Base-by-base conservation (phyloP, 2,113 vertebrate genomes). In the Daubentonia madagascariensis region DNA sequence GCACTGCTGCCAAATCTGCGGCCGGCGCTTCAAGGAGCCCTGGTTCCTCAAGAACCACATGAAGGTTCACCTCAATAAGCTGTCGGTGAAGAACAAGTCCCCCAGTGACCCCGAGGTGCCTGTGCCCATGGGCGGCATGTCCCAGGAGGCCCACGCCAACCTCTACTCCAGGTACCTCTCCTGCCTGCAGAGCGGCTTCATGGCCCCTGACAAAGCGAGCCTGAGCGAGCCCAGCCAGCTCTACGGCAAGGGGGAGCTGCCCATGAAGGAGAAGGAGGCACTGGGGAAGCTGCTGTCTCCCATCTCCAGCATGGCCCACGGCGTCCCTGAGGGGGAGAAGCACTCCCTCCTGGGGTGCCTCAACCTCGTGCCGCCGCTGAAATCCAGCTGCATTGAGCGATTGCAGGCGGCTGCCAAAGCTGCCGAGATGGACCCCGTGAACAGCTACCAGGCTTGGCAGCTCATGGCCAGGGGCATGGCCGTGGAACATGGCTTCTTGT, bases 41-140 rank as follows among this genome's bases (percentile, higher is more conserved):
- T 99, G 99, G 99, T 99, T 99, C 98, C 99, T 99, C 68, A 99
- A 99, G 98, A 99, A 99, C 96, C 99, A 99, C 98, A 99, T 99
- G 99, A 99, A 99, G 98, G 99, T 99, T 48, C 99, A 99, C 97
- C 99, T 99, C 97, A 99, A 99, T 98, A 99, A 99, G 96, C 98
- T 99, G 79, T 99, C 99, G 8, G 99, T 99, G 94, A 99, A 99
- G 98, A 99, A 97, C 98, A 99, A 99, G 98, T 99, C 99, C 28
- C 99, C 99, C 57, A 98, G 96, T 1, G 99, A 99, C 91, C 96
- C 99, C 0, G 99, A 99, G 96, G 98, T 98, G 81, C 98, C 99
- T 0, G 98, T 98, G 94, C 99, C 99, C 97, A 99, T 99, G 99
- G 99, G 99, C 89, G 99, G 98, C 98, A 99, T 99, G 98, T 99